These are phyloP conservation scores for Damaliscus lunatus DNA, from an alignment of 2,113 vertebrate genomes.

Conservation along the genomic window DNA sequence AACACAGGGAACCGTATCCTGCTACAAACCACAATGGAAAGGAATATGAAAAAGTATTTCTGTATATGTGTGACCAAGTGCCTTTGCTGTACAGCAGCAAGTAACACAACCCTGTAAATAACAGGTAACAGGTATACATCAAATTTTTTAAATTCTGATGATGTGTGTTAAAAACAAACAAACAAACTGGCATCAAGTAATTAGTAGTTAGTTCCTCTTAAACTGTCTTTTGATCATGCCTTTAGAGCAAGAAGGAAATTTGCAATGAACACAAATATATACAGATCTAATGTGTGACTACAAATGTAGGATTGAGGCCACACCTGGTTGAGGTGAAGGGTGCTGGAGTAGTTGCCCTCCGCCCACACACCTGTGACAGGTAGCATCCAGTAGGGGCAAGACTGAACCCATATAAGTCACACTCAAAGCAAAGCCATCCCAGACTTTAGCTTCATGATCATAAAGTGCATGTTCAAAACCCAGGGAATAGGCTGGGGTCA, in stretches of 20 bases:
- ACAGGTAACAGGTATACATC: neutral
- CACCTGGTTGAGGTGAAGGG: neutral
- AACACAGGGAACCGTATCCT: neutral
- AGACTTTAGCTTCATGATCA: neutral
- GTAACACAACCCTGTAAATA: neutral
- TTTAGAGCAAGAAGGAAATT: neutral
- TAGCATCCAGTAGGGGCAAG: neutral
- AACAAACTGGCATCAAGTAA: neutral
- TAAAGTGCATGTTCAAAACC: neutral
- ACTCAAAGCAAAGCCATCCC: neutral
- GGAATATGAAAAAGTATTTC: neutral
- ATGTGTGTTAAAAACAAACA: neutral
- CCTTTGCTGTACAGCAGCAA: neutral
- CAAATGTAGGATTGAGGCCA: neutral
- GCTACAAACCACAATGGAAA: neutral
- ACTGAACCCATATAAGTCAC: too few relatives aligned
- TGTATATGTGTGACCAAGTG: neutral
- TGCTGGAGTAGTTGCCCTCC: rapidly evolving
- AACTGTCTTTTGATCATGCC: neutral
- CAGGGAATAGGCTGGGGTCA: neutral
- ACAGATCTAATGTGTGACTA: neutral
- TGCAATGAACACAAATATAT: neutral
- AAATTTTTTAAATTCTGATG: neutral
- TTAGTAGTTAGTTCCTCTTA: neutral
- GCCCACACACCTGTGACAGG: neutral